Evolutionary conservation across 2,888 invertebrate species (phyloP).

Genomic region (Andrena marginata): DNA sequence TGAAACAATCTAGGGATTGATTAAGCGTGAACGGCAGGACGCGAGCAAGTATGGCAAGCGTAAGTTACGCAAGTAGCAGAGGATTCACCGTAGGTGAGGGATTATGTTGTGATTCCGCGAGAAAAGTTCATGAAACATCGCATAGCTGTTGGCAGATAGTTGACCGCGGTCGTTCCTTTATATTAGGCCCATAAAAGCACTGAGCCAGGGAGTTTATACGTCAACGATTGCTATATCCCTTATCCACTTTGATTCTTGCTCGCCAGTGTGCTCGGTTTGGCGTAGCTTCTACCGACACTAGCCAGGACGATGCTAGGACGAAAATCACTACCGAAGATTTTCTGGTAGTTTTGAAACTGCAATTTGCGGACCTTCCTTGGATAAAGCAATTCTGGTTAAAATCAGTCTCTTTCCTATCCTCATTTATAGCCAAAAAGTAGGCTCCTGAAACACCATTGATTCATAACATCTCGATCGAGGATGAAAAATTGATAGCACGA

Average conservation of each 20-base stretch:
- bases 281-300: slow-evolving; percentile 52
- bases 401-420: no score
- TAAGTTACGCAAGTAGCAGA: neutral
- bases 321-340: no score
- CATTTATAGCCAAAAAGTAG: no score
- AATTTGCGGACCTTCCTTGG: no score
- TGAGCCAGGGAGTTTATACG: slow-evolving; percentile 73
- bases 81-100: slow-evolving; percentile 51
- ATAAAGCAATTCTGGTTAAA: no score
- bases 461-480: no score
- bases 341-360: no score
- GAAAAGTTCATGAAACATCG: slow-evolving; percentile 78
- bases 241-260: slow-evolving; percentile 49
- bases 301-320: slow-evolving; percentile 54
- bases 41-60: neutral
- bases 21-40: neutral
- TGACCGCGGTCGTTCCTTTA: slow-evolving; percentile 78
- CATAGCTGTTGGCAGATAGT: slow-evolving; percentile 77
- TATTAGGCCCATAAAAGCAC: slow-evolving; percentile 79
- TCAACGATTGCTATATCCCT: slow-evolving; percentile 72
- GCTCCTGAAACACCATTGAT: no score
- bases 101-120: slow-evolving; percentile 75
- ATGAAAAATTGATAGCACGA: no score
- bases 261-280: slow-evolving; percentile 35
- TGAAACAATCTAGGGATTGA: neutral